Percentiles rank a stretch among this genome's conserved stretches.
These are phyloP conservation scores for Paraplagusia blochii DNA, from an alignment of 2,113 vertebrate genomes.

Conservation along the genomic window DNA sequence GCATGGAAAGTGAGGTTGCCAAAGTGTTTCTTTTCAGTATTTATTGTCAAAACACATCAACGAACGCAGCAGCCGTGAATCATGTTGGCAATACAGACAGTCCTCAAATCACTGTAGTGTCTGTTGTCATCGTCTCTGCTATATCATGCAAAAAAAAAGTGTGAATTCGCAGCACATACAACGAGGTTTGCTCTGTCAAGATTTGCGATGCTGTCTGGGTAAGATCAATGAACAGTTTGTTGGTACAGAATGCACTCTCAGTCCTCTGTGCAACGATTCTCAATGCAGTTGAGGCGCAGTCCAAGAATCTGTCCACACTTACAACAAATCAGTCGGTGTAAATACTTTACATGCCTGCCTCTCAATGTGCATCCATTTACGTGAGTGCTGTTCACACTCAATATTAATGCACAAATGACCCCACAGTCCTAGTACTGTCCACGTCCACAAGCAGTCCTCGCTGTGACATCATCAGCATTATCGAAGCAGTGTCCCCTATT, in stretches of 20 bases:
- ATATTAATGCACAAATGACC: constrained; percentile 11
- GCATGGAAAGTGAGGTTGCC: not conserved
- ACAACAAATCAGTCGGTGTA: constrained; percentile 7
- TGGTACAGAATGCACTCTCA: constrained; percentile 21
- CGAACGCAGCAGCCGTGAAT: constrained; percentile 8
- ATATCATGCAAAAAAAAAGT: constrained; percentile 27
- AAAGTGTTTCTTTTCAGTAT: constrained; percentile 22
- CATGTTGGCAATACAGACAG: constrained; percentile 1
- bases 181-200: constrained; percentile 30
- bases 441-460: constrained; percentile 18
- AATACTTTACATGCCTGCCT: constrained; percentile 24
- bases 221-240: constrained; percentile 41
- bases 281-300: constrained; percentile 12
- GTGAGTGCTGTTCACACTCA: constrained; percentile 9
- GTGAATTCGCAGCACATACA: constrained; percentile 10
- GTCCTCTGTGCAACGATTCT: constrained; percentile 7
- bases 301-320: constrained; percentile 29
- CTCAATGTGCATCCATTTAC: constrained; percentile 26
- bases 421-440: constrained; percentile 10
- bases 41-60: constrained; percentile 39
- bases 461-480: constrained; percentile 56
- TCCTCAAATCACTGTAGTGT: constrained; percentile 27
- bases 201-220: constrained; percentile 31
- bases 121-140: constrained; percentile 7
- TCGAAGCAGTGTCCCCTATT: constrained; percentile 42